Evolutionary conservation across 2,888 invertebrate genomes (phyloP), one percentile per base, ranked within the genome.

Genomic region (Pimpla rufipes): DNA sequence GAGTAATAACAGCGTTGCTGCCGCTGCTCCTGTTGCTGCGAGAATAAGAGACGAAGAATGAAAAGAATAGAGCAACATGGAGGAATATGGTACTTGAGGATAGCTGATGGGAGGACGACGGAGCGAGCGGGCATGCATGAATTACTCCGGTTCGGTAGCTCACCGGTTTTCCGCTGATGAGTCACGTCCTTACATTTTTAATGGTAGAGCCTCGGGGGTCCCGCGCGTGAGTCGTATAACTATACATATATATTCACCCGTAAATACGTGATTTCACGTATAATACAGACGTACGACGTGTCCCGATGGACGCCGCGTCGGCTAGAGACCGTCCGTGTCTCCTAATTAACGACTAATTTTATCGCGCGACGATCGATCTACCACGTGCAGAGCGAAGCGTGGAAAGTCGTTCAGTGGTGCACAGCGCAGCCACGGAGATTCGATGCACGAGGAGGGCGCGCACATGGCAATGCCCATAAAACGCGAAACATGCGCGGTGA

Each of bases 301-400:
- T 66, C 37, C 23, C n/a, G 23, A 66, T 66, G 52, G 16, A 11
- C 29, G 37, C 7, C 37, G 37, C 18, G 23, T n/a, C 3, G 23
- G 11, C 68, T 29, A 52, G 13, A 52, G 21, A 6, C 40, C 13
- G n/a, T 52, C 21, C 8, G 23, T 7, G 40, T 40, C 40, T 70
- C 29, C 37, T 70, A 82, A 82, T 82, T 70, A 75, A 55, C 64
- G 45, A 68, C 66, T 79, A 82, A 79, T 79, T 79, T 75, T 55
- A 79, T 57, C 77, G 55, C 47, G 59, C 45, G 18, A 42, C 59
- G 73, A 71, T 77, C 81, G 78, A 82, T 82, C 76, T 40, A 35
- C 37, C 2, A 42, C 50, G 29, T 21, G 42, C 23, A 57, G n/a
- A n/a, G n/a, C n/a, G n/a, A 10, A 59, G 50, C 18, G 77, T 55